These are phyloP conservation scores for Leptopilina clavipes DNA, from an alignment of 1,140 invertebrate genomes.

Conservation along the genomic window DNA sequence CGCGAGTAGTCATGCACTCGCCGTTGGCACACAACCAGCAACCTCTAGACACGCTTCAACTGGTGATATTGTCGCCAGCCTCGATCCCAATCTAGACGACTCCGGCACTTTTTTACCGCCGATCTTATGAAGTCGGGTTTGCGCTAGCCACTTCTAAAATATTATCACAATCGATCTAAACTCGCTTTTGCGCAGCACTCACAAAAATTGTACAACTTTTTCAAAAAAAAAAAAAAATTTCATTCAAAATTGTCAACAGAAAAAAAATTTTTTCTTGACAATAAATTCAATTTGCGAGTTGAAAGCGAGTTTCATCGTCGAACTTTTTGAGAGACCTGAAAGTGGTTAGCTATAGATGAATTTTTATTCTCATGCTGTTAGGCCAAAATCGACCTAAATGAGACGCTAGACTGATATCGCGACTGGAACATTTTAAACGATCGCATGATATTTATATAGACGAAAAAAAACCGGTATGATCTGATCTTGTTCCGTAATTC, in stretches of 20 bases:
- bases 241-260: neutral
- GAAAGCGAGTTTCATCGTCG: slow-evolving; percentile 26
- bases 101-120: slow-evolving; percentile 81
- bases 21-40: slow-evolving; percentile 64
- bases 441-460: slow-evolving; percentile 23
- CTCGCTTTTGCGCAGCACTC: no score
- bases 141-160: slow-evolving; percentile 71
- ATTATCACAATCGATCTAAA: neutral
- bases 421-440: slow-evolving; percentile 41
- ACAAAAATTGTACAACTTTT: no score
- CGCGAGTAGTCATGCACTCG: slow-evolving; percentile 70
- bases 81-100: slow-evolving; percentile 79
- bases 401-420: slow-evolving; percentile 58
- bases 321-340: slow-evolving; percentile 14
- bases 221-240: no score
- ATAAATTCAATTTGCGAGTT: slow-evolving; percentile 27
- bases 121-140: slow-evolving; percentile 75
- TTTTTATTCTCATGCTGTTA: slow-evolving; percentile 58
- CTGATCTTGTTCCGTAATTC: slow-evolving; percentile 26
- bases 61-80: slow-evolving; percentile 71
- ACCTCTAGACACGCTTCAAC: slow-evolving; percentile 72
- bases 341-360: slow-evolving; percentile 54
- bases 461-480: slow-evolving; percentile 5
- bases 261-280: slow-evolving; percentile 36
- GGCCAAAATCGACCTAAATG: slow-evolving; percentile 52